phyloP scores from a whole-genome alignment of 2,888 invertebrate species.

The Mimachlamys varia region DNA sequence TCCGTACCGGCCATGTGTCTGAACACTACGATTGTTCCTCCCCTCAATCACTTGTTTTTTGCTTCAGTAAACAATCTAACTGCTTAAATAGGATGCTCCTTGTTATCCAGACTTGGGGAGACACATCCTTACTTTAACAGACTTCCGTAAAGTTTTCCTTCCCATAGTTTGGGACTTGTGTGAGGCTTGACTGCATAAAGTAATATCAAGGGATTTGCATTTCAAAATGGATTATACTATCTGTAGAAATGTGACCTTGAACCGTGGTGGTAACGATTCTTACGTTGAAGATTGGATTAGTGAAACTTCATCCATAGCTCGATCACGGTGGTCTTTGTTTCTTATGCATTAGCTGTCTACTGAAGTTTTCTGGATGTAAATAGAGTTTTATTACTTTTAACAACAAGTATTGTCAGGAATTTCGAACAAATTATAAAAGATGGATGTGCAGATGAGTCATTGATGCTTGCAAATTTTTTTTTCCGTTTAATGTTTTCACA shows the following conservation, averaged over 20 bases:
- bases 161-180: background rate
- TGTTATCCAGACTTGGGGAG: background rate
- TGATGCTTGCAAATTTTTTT: background rate
- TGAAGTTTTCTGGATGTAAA: background rate
- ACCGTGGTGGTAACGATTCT: background rate
- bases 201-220: background rate
- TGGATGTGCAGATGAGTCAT: background rate
- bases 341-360: background rate
- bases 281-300: background rate
- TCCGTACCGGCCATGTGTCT: background rate
- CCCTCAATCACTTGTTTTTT: background rate
- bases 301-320: background rate
- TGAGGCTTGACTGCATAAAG: background rate
- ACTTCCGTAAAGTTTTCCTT: background rate
- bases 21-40: background rate
- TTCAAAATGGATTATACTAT: background rate
- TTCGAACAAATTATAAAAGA: background rate
- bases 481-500: background rate
- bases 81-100: background rate
- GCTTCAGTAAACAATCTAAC: background rate
- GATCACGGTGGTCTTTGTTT: background rate
- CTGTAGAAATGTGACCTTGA: background rate
- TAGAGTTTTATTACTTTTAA: no score
- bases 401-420: background rate
- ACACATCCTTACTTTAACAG: no score